Conservation (phyloP, 1,140 invertebrate genomes). For the Pogonomyrmex californicus region DNA sequence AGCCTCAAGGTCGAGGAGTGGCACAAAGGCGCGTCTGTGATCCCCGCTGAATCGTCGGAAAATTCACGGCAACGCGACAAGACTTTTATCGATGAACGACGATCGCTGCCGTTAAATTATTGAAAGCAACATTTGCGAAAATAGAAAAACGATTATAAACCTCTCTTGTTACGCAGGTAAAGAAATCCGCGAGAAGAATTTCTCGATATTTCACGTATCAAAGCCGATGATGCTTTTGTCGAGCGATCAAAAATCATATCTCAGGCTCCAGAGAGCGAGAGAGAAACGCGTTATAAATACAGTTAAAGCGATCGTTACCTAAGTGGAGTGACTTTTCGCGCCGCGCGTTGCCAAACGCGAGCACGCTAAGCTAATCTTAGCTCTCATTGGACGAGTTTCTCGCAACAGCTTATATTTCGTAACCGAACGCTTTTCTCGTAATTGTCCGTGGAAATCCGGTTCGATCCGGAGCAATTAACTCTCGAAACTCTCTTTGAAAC, state of each 20-base stretch:
- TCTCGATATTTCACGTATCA: background rate
- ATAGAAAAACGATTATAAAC: background rate
- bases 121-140: background rate
- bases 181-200: background rate
- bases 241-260: background rate
- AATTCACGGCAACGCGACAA: background rate
- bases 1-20: constrained; percentile 45
- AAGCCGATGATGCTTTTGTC: background rate
- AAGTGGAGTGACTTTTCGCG: constrained; percentile 69
- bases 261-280: background rate
- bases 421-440: constrained; percentile 59
- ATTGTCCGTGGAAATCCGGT: constrained; percentile 31
- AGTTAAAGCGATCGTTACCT: constrained; percentile 60
- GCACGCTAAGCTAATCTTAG: constrained; percentile 77
- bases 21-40: constrained; percentile 49
- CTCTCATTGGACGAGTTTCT: constrained; percentile 75
- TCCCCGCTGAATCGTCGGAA: constrained; percentile 7
- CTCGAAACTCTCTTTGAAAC: background rate
- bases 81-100: background rate
- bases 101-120: background rate
- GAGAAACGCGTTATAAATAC: constrained; percentile 63
- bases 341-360: constrained; percentile 69
- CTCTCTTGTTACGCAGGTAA: background rate
- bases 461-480: constrained; percentile 23
- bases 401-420: constrained; percentile 76